Base-by-base conservation (phyloP, 2,888 invertebrate genomes). In the Notodonta dromedarius region DNA sequence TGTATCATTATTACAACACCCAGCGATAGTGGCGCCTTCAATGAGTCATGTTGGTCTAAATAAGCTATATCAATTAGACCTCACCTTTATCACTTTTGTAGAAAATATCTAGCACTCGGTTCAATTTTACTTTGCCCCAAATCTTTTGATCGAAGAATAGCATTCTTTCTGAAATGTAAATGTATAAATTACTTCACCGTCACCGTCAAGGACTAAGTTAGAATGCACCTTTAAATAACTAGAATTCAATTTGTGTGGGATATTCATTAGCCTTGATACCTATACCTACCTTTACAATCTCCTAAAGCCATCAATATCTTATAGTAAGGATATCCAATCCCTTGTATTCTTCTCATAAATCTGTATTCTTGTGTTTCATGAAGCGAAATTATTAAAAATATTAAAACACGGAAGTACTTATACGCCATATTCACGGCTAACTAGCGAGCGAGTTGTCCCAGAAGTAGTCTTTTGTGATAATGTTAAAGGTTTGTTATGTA, bases 91-190 rank as follows among this genome's bases (percentile, higher is more conserved):
- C 53, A 65, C 85, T 82, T 69, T 76, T 83, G 66, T 85, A 92
- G 68, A 85, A 86, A 63, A 93, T 86, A 67, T 92, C 91, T 44
- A 91, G 77, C 55, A 93, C 77, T 62, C 90, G 78, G 62, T 91
- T 88, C 39, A 85, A 66, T 61, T 70, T 70, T 2, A 85, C 71
- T 46, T 70, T 70, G 3, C 78, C 78, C 89, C 89, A 92, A 57
- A 87, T 69, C 76, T 82, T 84, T 67, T 85, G 78, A 62, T 92
- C 89, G 5, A 65, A 62, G 63, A 71, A 91, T 48, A 92, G 53
- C 39, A 77, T 48, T 13, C 48, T 69, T 35, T 80, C 91, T 91
- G 79, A 7, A 83, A 82, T 52, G 44, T 42, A 54, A 55, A 62
- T 39, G 42, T 50, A 42, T 24, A 46, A 56, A 42, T 24, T 24